phyloP scores from a whole-genome alignment of 2,113 vertebrate genomes.

The Thryonomys swinderianus region DNA sequence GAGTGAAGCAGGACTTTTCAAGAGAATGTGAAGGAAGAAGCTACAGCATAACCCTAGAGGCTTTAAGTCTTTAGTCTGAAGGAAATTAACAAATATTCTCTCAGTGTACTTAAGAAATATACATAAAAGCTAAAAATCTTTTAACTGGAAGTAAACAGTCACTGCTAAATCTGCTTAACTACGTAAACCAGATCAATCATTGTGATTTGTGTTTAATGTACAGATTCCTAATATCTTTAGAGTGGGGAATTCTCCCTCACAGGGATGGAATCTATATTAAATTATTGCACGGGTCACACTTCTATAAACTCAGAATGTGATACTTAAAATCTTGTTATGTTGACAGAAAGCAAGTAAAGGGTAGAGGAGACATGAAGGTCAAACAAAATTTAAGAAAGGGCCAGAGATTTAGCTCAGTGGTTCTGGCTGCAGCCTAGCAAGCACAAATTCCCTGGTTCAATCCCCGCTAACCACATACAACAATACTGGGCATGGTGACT shows the following conservation, averaged over 20 bases:
- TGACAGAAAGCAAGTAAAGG: not conserved
- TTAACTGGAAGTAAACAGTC: conserved; percentile 22
- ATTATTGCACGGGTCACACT: not conserved
- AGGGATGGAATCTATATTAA: not conserved
- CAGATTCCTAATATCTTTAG: not conserved
- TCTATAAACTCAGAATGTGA: not conserved
- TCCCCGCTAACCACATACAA: no score
- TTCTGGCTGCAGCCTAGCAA: no score
- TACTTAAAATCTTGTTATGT: not conserved
- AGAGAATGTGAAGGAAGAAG: not conserved
- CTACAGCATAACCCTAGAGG: not conserved
- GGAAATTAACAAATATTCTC: not conserved
- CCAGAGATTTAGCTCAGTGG: no score
- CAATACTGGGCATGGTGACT: no score
- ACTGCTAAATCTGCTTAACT: not conserved
- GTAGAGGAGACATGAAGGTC: not conserved
- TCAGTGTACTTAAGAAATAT: not conserved
- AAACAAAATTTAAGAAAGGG: not conserved
- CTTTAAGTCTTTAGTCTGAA: not conserved
- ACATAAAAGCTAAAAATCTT: not conserved
- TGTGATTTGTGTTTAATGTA: not conserved
- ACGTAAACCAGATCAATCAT: not conserved
- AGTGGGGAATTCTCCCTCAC: not conserved
- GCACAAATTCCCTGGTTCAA: no score
- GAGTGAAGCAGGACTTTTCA: not conserved